Evolutionary conservation across 2,888 invertebrate species (phyloP).

Genomic region (Drosophila aldrichi): DNA sequence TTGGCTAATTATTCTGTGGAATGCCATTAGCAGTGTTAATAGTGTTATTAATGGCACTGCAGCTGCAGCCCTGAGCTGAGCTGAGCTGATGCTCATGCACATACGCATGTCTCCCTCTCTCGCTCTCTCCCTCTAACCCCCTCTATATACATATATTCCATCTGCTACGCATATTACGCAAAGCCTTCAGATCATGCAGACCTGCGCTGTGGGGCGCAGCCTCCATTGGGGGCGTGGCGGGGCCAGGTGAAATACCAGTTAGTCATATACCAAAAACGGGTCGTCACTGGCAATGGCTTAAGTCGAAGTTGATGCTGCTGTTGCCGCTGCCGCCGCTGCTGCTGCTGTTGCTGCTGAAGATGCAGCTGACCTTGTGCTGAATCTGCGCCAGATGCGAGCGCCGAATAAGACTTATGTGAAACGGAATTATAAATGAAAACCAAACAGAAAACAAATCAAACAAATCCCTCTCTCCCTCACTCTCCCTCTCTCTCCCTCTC

Average conservation of each 20-base stretch:
- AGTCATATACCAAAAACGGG: conserved; percentile 57
- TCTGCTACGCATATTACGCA: conserved; percentile 52
- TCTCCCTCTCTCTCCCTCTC: not conserved
- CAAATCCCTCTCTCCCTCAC: not conserved
- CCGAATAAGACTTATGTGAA: conserved; percentile 27
- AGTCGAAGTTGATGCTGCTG: not conserved
- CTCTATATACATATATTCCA: conserved; percentile 6
- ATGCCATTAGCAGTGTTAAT: conserved; percentile 34
- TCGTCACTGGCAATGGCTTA: conserved; percentile 54
- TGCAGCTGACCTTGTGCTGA: conserved; percentile 80
- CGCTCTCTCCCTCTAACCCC: not conserved
- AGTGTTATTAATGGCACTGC: conserved; percentile 49
- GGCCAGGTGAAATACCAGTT: conserved; percentile 70
- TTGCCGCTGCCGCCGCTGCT: not conserved
- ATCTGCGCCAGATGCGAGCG: conserved; percentile 47
- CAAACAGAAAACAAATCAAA: conserved; percentile 34
- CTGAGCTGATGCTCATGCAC: conserved; percentile 25
- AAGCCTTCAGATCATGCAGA: conserved; percentile 20
- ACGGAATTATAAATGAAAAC: conserved; percentile 31
- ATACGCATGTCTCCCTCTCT: not conserved
- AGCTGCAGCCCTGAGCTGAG: conserved; percentile 58
- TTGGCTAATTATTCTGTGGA: conserved; percentile 35
- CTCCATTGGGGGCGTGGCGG: not conserved
- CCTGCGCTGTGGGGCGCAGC: not conserved
- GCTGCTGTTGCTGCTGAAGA: conserved; percentile 59